Conservation (phyloP, 1,140 invertebrate species). For the Anoplolepis gracilipes region DNA sequence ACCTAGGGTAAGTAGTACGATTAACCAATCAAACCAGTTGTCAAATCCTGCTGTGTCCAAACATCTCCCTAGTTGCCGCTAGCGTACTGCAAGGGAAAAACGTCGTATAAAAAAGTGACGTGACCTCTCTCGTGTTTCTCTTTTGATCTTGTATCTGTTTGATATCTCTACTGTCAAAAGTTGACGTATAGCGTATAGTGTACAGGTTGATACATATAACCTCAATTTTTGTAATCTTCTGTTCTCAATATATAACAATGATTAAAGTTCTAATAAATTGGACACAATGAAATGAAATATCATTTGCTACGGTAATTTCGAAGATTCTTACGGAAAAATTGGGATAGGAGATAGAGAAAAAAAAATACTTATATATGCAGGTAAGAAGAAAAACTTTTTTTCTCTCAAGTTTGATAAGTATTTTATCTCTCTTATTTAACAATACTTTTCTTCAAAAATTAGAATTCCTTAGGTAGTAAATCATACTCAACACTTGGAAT, state of each 20-base stretch:
- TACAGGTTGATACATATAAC: neutral
- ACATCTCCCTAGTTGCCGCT: no score
- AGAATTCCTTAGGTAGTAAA: neutral
- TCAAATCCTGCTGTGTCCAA: no score
- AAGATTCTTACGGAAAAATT: neutral
- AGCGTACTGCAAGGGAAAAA: no score
- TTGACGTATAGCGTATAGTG: no score
- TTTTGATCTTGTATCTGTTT: no score
- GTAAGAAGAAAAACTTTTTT: neutral
- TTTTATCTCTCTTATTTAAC: neutral
- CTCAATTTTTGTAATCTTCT: neutral
- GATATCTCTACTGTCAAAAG: no score
- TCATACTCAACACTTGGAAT: neutral
- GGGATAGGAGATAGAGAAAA: neutral
- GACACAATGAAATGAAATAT: neutral
- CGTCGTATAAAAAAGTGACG: no score
- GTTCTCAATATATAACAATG: neutral
- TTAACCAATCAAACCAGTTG: no score
- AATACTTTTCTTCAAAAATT: neutral
- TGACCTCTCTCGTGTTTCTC: no score
- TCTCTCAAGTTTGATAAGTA: neutral
- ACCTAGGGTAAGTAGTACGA: no score
- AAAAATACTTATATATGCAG: neutral
- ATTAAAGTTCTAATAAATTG: neutral
- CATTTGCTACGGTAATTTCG: neutral